phyloP scores from a whole-genome alignment of 1,140 invertebrate species.

The Euura lappo region DNA sequence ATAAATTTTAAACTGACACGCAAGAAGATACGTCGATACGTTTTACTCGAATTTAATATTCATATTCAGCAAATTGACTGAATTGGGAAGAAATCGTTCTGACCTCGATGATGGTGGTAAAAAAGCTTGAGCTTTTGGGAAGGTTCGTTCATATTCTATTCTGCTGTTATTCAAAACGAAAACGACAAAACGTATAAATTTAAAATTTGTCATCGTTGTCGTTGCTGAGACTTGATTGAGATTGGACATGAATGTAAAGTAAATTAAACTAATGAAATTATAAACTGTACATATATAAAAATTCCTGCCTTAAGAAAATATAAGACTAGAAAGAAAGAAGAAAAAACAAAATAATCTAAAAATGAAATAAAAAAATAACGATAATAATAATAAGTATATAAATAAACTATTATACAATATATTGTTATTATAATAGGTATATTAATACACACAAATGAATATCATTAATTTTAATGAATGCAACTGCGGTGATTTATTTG shows the following conservation, averaged over 20 bases:
- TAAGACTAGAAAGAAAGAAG: slow-evolving; percentile 46
- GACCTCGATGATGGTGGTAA: too few relatives aligned
- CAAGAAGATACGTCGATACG: background rate
- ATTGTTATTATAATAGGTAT: background rate
- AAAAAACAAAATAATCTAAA: slow-evolving; percentile 33
- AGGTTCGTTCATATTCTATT: too few relatives aligned
- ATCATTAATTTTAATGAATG: slow-evolving; percentile 35
- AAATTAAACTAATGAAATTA: background rate
- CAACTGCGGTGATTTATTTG: slow-evolving; percentile 43
- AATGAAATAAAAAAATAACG: slow-evolving; percentile 29
- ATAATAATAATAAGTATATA: slow-evolving; percentile 11
- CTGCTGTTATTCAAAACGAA: too few relatives aligned
- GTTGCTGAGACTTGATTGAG: too few relatives aligned
- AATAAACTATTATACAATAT: background rate
- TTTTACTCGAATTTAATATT: too few relatives aligned
- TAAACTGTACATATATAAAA: slow-evolving; percentile 34
- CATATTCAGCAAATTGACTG: too few relatives aligned
- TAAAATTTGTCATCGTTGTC: too few relatives aligned
- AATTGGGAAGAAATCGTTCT: too few relatives aligned
- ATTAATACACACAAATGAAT: slow-evolving; percentile 25
- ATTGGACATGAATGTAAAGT: too few relatives aligned
- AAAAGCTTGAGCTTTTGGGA: too few relatives aligned
- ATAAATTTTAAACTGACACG: background rate
- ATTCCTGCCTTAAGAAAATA: slow-evolving; percentile 58
- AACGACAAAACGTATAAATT: too few relatives aligned